phyloP scores from a whole-genome alignment of 1,140 invertebrate genomes.

The Papilio glaucus region DNA sequence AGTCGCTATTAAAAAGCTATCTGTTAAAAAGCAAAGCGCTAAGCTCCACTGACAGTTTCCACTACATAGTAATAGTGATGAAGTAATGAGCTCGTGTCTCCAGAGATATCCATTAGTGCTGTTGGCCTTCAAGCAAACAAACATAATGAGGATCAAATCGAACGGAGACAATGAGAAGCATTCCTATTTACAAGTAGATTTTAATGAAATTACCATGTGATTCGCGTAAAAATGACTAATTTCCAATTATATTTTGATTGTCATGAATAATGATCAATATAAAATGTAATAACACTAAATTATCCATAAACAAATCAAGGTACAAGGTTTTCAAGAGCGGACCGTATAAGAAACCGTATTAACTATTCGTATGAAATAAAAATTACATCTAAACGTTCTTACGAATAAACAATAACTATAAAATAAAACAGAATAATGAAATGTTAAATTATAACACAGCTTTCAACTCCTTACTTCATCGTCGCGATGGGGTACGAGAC shows the following conservation, averaged over 20 bases:
- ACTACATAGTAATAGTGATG: slow-evolving; percentile 29
- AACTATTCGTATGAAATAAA: slow-evolving; percentile 79
- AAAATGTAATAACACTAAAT: slow-evolving; percentile 76
- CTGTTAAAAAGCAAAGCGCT: slow-evolving; percentile 56
- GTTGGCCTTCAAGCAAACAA: slow-evolving; percentile 74
- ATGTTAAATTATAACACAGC: slow-evolving; percentile 83
- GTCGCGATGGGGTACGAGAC: slow-evolving; percentile 64
- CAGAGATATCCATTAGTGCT: slow-evolving; percentile 70
- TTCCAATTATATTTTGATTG: slow-evolving; percentile 55
- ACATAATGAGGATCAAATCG: slow-evolving; percentile 73
- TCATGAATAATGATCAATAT: slow-evolving; percentile 79
- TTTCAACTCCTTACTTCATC: slow-evolving; percentile 72
- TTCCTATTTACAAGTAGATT: slow-evolving; percentile 64
- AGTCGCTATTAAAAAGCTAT: slow-evolving; percentile 71
- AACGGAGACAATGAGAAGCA: slow-evolving; percentile 61
- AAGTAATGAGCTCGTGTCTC: slow-evolving; percentile 47
- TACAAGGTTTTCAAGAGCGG: slow-evolving; percentile 74
- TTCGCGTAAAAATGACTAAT: slow-evolving; percentile 57
- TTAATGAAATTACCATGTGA: slow-evolving; percentile 51
- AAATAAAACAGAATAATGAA: slow-evolving; percentile 82
- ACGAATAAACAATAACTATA: slow-evolving; percentile 82
- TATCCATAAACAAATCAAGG: slow-evolving; percentile 78
- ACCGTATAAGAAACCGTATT: slow-evolving; percentile 73
- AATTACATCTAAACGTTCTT: slow-evolving; percentile 80
- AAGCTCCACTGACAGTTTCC: slow-evolving; percentile 37